Evolutionary conservation across 2,113 vertebrate species (phyloP), one percentile per base, ranked within the genome.

Genomic region (Sclerurus mexicanus): DNA sequence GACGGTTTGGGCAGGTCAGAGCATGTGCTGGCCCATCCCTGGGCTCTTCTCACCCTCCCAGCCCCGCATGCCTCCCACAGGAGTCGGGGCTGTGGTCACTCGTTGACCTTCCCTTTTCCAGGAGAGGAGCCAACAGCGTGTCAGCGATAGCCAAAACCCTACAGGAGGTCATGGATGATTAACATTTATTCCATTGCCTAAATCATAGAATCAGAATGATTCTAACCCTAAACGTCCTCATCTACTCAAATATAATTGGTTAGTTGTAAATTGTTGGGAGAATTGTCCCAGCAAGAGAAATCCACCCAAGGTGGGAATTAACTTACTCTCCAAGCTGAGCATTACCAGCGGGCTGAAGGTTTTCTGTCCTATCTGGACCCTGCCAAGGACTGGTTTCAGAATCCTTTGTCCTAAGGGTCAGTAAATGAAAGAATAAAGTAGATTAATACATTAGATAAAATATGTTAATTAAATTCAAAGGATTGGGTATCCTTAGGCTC

Each of bases 261-360:
- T 4, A 9, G 39, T 40, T 79, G 50, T 63, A 84, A 92, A 77
- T 71, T 49, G 72, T 63, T 76, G 47, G n/a, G 49, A 62, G 55
- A 76, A 49, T 31, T 37, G 50, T 69, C 50, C 60, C 5, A 2
- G 31, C 0, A 0, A 92, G 55, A 62, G 68, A 93, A 85, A 90
- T 25, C 30, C 4, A 4, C 85, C 33, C 0, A 5, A 42, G 68
- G 31, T 76, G 69, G 78, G 46, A 89, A 84, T 76, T 58, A 55
- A 98, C 98, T 98, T 97, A 98, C 98, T 98, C 25, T 98, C 96
- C 80, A 80, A 46, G 64, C 91, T 69, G 53, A 96, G 95, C 88
- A 95, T 96, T 89, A 93, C 89, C 44, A 97, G 79, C 1, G 85
- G 68, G 10, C 39, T 68, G 67, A 94, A 67, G 82, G 86, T 97